Evolutionary conservation across 1,140 invertebrate species (phyloP).

Genomic region (Lepidurus arcticus): DNA sequence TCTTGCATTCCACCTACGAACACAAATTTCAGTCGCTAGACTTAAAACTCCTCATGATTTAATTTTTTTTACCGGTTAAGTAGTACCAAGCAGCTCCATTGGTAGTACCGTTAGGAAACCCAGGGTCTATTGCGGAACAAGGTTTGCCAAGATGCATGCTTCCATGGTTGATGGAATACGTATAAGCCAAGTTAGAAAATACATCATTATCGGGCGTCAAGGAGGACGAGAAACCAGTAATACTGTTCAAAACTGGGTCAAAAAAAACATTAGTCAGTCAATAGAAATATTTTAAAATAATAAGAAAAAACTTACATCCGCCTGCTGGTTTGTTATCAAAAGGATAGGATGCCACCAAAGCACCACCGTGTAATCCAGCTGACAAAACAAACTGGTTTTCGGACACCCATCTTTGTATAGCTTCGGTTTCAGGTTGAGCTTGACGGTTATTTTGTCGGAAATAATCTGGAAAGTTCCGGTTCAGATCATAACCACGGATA

Average conservation of each 20-base stretch:
- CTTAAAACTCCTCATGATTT: not conserved
- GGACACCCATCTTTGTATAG: conserved; percentile 88
- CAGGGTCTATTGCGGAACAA: conserved; percentile 60
- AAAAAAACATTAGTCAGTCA: not conserved
- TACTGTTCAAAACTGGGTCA: conserved; percentile 4
- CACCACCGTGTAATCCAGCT: conserved; percentile 84
- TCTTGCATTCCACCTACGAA: conserved; percentile 75
- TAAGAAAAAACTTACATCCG: not conserved
- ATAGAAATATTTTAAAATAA: not conserved
- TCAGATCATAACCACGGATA: conserved; percentile 77
- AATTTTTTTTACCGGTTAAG: conserved; percentile 57
- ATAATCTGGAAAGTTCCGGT: conserved; percentile 88
- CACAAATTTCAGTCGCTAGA: not conserved
- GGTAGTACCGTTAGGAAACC: conserved; percentile 79
- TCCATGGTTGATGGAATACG: conserved; percentile 83
- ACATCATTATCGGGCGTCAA: conserved; percentile 85
- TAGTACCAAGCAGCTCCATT: conserved; percentile 92
- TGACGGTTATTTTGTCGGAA: conserved; percentile 79
- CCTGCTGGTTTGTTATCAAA: conserved; percentile 63
- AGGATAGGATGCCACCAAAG: conserved; percentile 84
- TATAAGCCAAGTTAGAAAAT: conserved; percentile 79
- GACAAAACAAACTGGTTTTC: conserved; percentile 88
- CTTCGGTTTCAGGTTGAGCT: conserved; percentile 84
- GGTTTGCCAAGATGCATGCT: conserved; percentile 76
- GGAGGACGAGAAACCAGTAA: not conserved